Evolutionary conservation across 2,113 vertebrate species (phyloP).

Genomic region (Pseudopipra pipra): DNA sequence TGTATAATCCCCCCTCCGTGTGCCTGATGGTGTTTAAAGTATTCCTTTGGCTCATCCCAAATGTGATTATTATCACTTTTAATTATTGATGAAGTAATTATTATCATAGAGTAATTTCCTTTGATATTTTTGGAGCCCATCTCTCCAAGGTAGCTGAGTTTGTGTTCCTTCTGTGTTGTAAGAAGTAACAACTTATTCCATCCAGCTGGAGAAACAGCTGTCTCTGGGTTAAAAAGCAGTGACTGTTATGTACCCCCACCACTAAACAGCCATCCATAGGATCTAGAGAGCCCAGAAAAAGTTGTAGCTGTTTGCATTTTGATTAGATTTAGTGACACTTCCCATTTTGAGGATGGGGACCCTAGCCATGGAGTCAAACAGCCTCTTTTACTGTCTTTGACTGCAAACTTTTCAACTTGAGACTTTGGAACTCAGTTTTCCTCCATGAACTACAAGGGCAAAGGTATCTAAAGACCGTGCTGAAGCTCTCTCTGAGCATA

Average conservation of each 20-base stretch:
- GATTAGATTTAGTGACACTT: not conserved
- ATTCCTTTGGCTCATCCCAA: not conserved
- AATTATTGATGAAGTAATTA: constrained; percentile 45
- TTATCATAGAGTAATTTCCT: not conserved
- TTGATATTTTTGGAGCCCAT: not conserved
- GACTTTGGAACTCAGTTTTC: not conserved
- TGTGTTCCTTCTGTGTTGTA: not conserved
- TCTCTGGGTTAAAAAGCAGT: not conserved
- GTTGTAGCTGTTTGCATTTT: not conserved
- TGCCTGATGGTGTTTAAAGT: not conserved
- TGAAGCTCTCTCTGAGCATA: not conserved
- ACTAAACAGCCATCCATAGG: not conserved
- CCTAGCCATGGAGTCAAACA: not conserved
- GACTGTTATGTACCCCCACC: not conserved
- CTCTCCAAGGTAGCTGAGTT: not conserved
- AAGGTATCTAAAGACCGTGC: not conserved
- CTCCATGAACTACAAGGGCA: not conserved
- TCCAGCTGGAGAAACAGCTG: not conserved
- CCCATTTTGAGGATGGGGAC: not conserved
- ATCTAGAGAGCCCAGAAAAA: not conserved
- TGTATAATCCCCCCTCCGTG: not conserved
- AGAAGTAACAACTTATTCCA: not conserved
- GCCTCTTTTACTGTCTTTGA: not conserved
- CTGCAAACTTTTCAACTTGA: not conserved
- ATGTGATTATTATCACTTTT: not conserved